Percentiles rank a stretch among this genome's conserved stretches.
Evolutionary conservation across 2,113 vertebrate genomes (phyloP).

Genomic region (Toxotes jaculatrix): DNA sequence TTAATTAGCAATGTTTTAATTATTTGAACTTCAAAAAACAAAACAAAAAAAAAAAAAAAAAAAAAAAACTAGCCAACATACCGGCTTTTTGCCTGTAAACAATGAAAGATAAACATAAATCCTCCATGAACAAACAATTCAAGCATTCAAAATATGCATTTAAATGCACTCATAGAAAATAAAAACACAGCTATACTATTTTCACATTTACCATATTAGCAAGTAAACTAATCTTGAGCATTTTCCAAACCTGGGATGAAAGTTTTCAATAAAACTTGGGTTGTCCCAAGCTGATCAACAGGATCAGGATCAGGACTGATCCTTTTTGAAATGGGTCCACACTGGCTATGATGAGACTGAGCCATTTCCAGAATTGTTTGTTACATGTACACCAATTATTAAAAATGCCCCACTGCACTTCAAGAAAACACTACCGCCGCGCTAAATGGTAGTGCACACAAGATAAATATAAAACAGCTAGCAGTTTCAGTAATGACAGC

Average conservation of each 20-base stretch:
- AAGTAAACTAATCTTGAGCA: conserved; percentile 5
- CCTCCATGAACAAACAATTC: conserved; percentile 3
- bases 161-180: conserved; percentile 3
- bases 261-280: neutral
- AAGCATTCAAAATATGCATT: conserved; percentile 13
- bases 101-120: conserved; percentile 28
- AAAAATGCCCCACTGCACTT: neutral
- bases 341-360: neutral
- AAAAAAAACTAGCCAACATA: conserved; percentile 6
- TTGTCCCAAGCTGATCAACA: neutral
- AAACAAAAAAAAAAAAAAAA: conserved; percentile 21
- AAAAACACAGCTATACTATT: neutral
- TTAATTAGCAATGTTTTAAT: neutral
- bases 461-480: conserved; percentile 7
- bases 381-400: neutral
- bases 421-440: neutral
- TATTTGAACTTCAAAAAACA: conserved; percentile 4
- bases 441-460: neutral
- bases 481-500: neutral
- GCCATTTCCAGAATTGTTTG: conserved; percentile 13
- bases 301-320: neutral
- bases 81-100: conserved; percentile 42
- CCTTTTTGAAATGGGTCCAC: neutral
- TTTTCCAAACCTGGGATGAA: neutral
- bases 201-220: conserved; percentile 1